Percentiles rank a stretch among this genome's conserved stretches.
These are phyloP conservation scores for Gracilinanus agilis DNA, from an alignment of 2,113 vertebrate species.

Conservation along the genomic window DNA sequence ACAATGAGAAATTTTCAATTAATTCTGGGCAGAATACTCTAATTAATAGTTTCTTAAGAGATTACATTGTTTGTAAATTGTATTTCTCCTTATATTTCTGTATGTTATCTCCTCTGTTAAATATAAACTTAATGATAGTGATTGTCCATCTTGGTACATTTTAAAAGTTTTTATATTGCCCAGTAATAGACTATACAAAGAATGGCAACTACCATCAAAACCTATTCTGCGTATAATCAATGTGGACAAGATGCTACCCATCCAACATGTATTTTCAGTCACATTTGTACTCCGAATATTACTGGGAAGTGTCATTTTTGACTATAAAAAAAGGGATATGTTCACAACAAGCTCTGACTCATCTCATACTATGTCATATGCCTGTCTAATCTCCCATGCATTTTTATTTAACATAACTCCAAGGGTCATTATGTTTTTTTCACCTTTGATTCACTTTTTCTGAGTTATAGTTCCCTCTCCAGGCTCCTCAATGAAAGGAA, in stretches of 20 bases:
- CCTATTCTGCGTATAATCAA: neutral
- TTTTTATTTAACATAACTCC: constrained; percentile 41
- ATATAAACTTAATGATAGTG: neutral
- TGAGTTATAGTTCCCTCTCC: neutral
- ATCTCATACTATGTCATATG: neutral
- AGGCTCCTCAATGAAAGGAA: constrained; percentile 24
- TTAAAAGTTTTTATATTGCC: neutral
- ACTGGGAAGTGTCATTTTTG: neutral
- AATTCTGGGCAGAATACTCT: neutral
- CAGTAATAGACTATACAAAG: neutral
- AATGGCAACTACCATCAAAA: neutral
- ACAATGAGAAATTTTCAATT: neutral
- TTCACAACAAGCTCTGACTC: neutral
- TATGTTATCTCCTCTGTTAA: neutral
- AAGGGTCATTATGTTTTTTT: constrained; percentile 15
- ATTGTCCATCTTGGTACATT: neutral
- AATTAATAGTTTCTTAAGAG: neutral
- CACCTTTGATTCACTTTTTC: constrained; percentile 54
- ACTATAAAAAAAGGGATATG: neutral
- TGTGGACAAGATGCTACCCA: neutral
- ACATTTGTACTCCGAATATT: neutral
- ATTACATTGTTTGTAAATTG: neutral
- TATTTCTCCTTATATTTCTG: neutral
- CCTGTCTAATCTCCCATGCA: neutral
- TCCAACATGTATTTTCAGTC: neutral